phyloP scores from a whole-genome alignment of 2,797 vertebrate species.

The Carduelis carduelis region DNA sequence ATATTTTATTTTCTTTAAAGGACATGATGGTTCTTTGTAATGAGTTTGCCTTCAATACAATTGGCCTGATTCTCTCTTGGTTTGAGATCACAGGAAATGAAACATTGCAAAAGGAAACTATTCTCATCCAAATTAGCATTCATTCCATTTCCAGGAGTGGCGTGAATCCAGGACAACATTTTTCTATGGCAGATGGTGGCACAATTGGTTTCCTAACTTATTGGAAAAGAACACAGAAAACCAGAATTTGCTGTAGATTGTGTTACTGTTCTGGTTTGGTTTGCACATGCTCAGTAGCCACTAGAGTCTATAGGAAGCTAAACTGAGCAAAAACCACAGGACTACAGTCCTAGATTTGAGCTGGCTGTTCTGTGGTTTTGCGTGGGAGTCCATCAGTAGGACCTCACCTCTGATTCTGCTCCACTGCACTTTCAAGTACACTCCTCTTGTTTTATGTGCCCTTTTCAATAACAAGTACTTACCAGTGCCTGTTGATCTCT shows the following conservation, averaged over 20 bases:
- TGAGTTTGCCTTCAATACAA: not conserved
- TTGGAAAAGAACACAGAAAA: not conserved
- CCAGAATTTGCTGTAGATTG: not conserved
- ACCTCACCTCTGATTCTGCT: not conserved
- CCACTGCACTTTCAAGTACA: not conserved
- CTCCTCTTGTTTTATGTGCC: not conserved
- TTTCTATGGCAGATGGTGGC: not conserved
- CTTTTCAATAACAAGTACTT: not conserved
- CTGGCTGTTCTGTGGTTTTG: not conserved
- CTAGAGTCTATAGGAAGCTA: not conserved
- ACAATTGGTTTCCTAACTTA: not conserved
- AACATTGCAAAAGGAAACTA: not conserved
- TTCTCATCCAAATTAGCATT: not conserved
- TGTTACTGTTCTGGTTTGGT: not conserved
- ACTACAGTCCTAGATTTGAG: not conserved
- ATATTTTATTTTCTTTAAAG: slow-evolving; percentile 3
- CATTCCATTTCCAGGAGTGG: slow-evolving; percentile 5
- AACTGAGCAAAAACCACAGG: not conserved
- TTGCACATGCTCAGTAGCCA: not conserved
- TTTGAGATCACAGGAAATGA: slow-evolving; percentile 16
- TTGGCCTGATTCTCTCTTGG: not conserved
- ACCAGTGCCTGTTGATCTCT: not conserved
- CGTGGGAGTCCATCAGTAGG: rapidly evolving
- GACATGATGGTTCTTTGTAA: not conserved
- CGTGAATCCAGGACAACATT: not conserved